Conservation (phyloP, 2,888 invertebrate genomes). For the Pecten maximus region DNA sequence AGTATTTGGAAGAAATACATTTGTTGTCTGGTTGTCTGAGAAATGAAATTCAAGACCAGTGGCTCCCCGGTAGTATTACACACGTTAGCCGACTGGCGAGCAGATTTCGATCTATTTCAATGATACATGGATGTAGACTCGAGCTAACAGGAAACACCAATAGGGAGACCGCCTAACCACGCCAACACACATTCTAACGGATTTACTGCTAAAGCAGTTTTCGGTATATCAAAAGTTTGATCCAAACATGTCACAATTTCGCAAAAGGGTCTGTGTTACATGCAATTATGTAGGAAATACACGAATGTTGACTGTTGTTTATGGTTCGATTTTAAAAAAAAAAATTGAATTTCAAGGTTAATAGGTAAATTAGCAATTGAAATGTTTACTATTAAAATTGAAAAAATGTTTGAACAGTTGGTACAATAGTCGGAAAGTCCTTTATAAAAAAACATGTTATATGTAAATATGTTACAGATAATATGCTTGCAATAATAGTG, state of each 20-base stretch:
- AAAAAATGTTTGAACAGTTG: no score
- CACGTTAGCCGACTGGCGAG: conserved; percentile 7
- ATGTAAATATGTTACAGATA: no score
- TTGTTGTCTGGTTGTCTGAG: background rate
- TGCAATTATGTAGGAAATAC: no score
- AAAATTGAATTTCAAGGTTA: no score
- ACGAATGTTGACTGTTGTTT: no score
- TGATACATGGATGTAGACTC: background rate
- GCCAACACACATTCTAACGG: background rate
- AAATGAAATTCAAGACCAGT: background rate
- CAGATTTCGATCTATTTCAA: background rate
- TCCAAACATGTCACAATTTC: background rate
- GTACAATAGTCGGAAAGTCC: no score
- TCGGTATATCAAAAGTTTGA: background rate
- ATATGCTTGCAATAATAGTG: no score
- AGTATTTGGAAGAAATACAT: background rate
- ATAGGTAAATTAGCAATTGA: no score
- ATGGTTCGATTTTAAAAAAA: no score
- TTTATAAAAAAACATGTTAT: no score
- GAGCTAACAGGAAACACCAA: background rate
- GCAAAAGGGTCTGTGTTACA: no score
- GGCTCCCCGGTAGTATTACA: background rate
- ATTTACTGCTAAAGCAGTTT: background rate
- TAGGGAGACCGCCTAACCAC: background rate
- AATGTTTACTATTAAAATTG: no score